Evolutionary conservation across 2,113 vertebrate species (phyloP), one percentile per base, ranked within the genome.

Genomic region (Crotophaga sulcirostris): DNA sequence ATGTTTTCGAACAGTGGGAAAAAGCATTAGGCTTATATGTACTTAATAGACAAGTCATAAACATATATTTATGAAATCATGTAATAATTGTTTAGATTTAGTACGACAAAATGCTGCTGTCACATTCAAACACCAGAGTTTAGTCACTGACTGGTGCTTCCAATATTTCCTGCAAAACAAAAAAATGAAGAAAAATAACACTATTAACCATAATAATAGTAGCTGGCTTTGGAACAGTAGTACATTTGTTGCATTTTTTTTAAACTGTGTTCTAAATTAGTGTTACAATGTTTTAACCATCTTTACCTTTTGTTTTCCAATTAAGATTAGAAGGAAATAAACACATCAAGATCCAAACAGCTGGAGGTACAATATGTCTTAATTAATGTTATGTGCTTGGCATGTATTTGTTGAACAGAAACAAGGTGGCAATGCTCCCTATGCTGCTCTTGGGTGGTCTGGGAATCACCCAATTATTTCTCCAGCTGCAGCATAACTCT

Each of bases 301-400:
- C 59, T 97, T 80, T 96, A n/a, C 94, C 44, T 83, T 91, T 79
- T 86, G 33, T 96, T 98, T 97, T 95, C 75, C 95, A 76, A 97
- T 97, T 96, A 96, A 98, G 98, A 97, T 97, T 98, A 98, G 95
- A 96, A 95, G 93, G 97, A 95, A 87, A 80, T 89, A 92, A 90
- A 90, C 54, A 83, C 83, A 49, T 54, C 86, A 34, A 81, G 94
- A 72, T 90, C 84, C 82, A 94, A 68, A 79, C 84, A 95, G 81
- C 77, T 89, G 62, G 86, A 98, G 98, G 98, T 98, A 98, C 28
- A 89, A 87, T 97, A 95, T 92, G 18, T 56, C 93, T 97, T 93
- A 72, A 72, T 81, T 73, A 83, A 75, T 9, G 16, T 56, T 64
- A 2, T 34, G 18, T 80, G 40, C 24, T 95, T 92, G 64, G 14